Evolutionary conservation across 2,797 vertebrate species (phyloP).

Genomic region (Sandelia bainsii): DNA sequence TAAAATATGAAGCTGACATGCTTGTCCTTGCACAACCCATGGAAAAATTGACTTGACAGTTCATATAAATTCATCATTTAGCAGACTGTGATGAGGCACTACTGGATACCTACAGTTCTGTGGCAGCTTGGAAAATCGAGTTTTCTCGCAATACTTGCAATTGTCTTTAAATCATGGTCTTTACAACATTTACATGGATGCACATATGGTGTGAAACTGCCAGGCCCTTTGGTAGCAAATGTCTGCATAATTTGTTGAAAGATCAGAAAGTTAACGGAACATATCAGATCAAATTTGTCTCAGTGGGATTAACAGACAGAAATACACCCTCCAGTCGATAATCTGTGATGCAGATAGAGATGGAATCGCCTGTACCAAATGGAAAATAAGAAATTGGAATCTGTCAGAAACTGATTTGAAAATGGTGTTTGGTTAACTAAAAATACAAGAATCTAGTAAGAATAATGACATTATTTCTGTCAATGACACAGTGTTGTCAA

Average conservation of each 20-base stretch:
- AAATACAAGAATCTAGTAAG: conserved; percentile 1
- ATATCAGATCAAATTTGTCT: conserved; percentile 63
- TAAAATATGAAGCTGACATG: conserved; percentile 59
- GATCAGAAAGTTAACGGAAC: conserved; percentile 67
- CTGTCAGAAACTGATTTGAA: conserved; percentile 40
- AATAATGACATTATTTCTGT: conserved; percentile 17
- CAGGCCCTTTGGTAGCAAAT: conserved; percentile 40
- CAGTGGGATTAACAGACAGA: conserved; percentile 58
- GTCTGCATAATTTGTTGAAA: conserved; percentile 64
- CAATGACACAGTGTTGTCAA: not conserved
- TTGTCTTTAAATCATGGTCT: conserved; percentile 40
- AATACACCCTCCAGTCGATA: conserved; percentile 45
- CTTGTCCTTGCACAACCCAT: conserved; percentile 55
- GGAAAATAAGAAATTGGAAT: conserved; percentile 46
- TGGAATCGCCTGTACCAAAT: conserved; percentile 46
- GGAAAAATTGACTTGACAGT: conserved; percentile 44
- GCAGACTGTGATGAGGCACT: conserved; percentile 6
- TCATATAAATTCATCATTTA: conserved; percentile 40
- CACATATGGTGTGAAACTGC: conserved; percentile 57
- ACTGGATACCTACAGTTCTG: not conserved
- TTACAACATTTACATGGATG: conserved; percentile 10
- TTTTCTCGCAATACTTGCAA: conserved; percentile 35
- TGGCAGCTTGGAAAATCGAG: not conserved
- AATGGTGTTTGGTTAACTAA: conserved; percentile 27
- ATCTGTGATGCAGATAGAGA: conserved; percentile 44